These are phyloP conservation scores for Ifrita kowaldi DNA, from an alignment of 2,113 vertebrate species.

Conservation along the genomic window DNA sequence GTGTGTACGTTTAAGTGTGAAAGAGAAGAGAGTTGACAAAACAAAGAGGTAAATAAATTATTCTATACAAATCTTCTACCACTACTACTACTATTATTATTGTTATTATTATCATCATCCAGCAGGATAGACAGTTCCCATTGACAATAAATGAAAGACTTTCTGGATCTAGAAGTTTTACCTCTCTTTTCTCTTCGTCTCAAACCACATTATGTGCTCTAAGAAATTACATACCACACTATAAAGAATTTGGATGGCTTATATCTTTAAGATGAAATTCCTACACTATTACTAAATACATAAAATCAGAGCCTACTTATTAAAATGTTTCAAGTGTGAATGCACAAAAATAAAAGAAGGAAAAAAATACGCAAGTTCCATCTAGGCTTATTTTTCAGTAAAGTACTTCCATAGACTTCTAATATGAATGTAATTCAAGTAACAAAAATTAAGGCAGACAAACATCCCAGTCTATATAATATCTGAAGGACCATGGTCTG, in stretches of 20 bases:
- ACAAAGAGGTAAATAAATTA: background rate
- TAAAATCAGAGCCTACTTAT: background rate
- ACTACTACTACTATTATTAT: background rate
- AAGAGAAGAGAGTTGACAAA: background rate
- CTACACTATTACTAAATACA: background rate
- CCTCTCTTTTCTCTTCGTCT: background rate
- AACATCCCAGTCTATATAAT: background rate
- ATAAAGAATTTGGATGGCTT: background rate
- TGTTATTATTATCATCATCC: background rate
- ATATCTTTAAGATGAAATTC: background rate
- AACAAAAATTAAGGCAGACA: background rate
- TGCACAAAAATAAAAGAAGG: background rate
- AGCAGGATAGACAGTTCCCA: background rate
- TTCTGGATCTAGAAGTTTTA: background rate
- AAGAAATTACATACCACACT: background rate
- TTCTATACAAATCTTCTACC: background rate
- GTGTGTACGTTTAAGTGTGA: background rate
- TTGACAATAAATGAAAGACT: background rate
- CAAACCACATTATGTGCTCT: background rate
- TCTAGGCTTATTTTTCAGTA: background rate
- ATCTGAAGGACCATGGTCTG: background rate
- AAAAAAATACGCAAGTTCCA: background rate
- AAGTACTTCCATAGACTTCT: background rate
- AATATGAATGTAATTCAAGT: background rate
- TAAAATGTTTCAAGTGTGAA: background rate